phyloP scores from a whole-genome alignment of 2,888 invertebrate species.

The Leptothorax acervorum region DNA sequence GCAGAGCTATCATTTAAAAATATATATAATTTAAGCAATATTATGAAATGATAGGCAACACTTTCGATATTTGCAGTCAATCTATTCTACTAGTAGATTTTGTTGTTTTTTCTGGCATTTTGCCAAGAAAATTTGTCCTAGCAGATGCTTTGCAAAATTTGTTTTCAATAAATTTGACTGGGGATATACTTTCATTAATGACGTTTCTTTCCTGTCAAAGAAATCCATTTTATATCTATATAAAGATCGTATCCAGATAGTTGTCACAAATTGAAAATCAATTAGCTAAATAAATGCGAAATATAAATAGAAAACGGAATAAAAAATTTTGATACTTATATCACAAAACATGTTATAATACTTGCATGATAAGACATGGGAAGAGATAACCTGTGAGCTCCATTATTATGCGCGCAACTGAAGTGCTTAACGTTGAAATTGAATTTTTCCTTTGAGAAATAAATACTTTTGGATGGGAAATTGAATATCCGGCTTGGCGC shows the following conservation, averaged over 20 bases:
- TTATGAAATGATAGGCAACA: not conserved
- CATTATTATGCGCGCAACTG: slow-evolving; percentile 38
- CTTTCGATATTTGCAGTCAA: not conserved
- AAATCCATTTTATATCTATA: not conserved
- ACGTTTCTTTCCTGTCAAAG: not conserved
- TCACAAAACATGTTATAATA: slow-evolving; percentile 15
- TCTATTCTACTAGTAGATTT: not conserved
- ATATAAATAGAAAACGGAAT: not conserved
- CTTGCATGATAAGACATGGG: slow-evolving; percentile 73
- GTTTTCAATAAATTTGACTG: not conserved
- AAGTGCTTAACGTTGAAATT: slow-evolving; percentile 14
- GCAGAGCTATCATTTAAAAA: not conserved
- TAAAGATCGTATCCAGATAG: not conserved
- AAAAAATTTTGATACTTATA: not conserved
- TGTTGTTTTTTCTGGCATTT: not conserved
- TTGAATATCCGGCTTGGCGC: slow-evolving; percentile 65
- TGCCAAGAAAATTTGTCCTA: not conserved
- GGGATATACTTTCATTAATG: not conserved
- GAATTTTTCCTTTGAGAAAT: slow-evolving; percentile 7
- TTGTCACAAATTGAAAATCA: not conserved
- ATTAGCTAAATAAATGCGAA: not conserved
- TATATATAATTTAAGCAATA: not conserved
- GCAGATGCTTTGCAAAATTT: not conserved
- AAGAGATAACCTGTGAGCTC: slow-evolving; percentile 62
- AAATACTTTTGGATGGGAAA: slow-evolving; percentile 40